Conservation (phyloP, 1,140 invertebrate genomes). For the Anastatus disparis region DNA sequence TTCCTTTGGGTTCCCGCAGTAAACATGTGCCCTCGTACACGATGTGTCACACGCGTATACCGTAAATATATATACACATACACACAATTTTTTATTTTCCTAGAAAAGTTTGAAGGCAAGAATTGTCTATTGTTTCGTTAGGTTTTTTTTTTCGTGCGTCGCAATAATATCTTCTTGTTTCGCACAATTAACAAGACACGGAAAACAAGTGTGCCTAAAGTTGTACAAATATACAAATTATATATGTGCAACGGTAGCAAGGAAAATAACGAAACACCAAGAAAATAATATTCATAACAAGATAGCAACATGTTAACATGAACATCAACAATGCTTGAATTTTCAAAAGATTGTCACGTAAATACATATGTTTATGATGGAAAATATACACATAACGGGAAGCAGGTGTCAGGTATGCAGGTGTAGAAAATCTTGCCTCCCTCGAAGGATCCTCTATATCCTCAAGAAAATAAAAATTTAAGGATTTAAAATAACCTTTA, state of each 20-base stretch:
- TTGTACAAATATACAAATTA: neutral
- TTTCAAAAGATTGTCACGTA: too few species aligned
- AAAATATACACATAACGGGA: neutral
- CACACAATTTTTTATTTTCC: too few species aligned
- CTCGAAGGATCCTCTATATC: too few species aligned
- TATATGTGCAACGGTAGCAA: neutral
- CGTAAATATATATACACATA: too few species aligned
- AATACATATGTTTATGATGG: neutral
- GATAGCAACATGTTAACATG: too few species aligned
- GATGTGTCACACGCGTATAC: neutral
- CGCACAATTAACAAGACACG: conserved; percentile 28
- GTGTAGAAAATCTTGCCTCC: conserved; percentile 5
- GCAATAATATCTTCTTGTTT: conserved; percentile 25
- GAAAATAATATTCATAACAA: too few species aligned
- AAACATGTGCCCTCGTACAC: conserved; percentile 19
- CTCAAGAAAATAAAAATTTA: too few species aligned
- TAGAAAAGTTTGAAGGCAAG: conserved; percentile 13
- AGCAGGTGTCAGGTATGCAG: conserved; percentile 32
- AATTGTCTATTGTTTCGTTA: conserved; percentile 27
- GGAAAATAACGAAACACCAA: neutral
- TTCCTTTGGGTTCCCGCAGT: conserved; percentile 2
- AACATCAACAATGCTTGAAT: too few species aligned
- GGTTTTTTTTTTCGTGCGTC: too few species aligned
- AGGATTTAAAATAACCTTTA: conserved; percentile 22
- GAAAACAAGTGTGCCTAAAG: neutral